These are phyloP conservation scores for Sphenopsis melanotis DNA, from an alignment of 2,797 vertebrate species.

Conservation along the genomic window DNA sequence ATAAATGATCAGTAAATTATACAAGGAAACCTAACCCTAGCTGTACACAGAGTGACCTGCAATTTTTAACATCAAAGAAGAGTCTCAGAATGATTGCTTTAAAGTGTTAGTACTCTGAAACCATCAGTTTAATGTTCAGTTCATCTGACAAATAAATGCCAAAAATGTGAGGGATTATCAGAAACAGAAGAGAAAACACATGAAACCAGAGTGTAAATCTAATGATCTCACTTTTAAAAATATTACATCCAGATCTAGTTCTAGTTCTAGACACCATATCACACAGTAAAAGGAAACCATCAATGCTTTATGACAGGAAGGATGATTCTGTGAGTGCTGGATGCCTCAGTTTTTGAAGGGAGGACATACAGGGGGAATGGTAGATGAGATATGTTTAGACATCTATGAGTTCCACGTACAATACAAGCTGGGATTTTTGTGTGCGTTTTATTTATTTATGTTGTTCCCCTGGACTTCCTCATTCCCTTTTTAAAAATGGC, in stretches of 20 bases:
- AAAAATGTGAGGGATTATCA: neutral
- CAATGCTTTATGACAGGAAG: neutral
- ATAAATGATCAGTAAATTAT: neutral
- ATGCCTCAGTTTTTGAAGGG: neutral
- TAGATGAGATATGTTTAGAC: neutral
- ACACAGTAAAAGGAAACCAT: neutral
- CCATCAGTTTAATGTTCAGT: neutral
- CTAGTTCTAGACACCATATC: neutral
- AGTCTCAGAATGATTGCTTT: neutral
- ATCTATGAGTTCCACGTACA: neutral
- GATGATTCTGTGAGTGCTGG: neutral
- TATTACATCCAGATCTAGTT: neutral
- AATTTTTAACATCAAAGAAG: neutral
- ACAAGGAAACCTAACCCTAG: neutral
- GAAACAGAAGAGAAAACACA: conserved; percentile 13
- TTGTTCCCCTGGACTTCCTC: neutral
- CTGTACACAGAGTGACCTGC: neutral
- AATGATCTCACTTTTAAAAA: neutral
- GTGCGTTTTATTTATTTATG: neutral
- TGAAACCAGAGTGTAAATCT: neutral
- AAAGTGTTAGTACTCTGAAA: neutral
- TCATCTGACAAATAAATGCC: neutral
- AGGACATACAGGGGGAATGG: neutral
- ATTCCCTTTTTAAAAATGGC: neutral
- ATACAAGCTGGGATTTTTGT: neutral